Percentiles rank a stretch among this genome's conserved stretches.
phyloP scores from a whole-genome alignment of 2,888 invertebrate species.

The Caradrina kadenii region DNA sequence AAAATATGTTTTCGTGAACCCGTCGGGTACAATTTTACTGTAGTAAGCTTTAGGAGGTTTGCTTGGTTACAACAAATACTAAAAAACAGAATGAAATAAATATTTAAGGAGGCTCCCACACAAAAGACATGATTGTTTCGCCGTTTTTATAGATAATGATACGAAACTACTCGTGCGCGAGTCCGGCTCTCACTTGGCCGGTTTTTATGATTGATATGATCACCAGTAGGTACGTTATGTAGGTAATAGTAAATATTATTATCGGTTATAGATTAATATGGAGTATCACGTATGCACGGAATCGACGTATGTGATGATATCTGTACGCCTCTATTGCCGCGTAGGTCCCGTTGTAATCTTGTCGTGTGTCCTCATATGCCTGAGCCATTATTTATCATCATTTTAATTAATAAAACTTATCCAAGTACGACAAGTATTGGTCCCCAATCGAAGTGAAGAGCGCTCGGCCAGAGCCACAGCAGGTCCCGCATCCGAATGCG shows the following conservation, averaged over 20 bases:
- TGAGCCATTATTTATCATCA: neutral
- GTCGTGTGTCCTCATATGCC: neutral
- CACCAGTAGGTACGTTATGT: neutral
- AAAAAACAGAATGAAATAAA: no score
- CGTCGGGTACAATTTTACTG: neutral
- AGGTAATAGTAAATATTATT: conserved; percentile 26
- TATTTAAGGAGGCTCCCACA: no score
- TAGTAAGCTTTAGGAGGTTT: neutral
- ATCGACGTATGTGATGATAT: conserved; percentile 11
- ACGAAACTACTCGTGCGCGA: no score
- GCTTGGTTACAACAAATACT: neutral
- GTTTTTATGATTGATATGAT: conserved; percentile 15
- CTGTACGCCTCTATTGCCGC: neutral
- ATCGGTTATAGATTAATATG: conserved; percentile 8
- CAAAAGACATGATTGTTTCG: no score
- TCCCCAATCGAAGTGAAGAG: neutral
- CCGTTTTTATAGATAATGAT: no score
- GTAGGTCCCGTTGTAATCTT: neutral
- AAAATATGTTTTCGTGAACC: conserved; percentile 8
- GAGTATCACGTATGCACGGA: conserved; percentile 25
- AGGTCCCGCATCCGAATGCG: neutral
- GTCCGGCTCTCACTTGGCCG: neutral
- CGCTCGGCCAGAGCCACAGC: neutral
- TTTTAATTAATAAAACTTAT: neutral
- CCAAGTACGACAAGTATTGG: neutral